These are phyloP conservation scores for Limenitis camilla DNA, from an alignment of 2,888 invertebrate species.

Conservation along the genomic window DNA sequence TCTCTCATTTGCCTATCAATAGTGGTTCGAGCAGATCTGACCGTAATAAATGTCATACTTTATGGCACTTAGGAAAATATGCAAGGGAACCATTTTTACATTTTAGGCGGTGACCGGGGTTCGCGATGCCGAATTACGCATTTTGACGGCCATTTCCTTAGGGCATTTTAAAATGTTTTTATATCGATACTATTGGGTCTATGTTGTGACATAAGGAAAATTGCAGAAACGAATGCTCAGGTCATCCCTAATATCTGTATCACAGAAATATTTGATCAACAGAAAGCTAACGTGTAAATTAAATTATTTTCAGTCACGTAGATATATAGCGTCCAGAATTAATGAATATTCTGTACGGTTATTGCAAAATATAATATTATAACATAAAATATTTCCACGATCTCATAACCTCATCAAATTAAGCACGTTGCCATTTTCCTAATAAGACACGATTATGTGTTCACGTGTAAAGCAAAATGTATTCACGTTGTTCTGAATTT, in stretches of 20 bases:
- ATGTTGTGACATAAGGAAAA: slow-evolving; percentile 3
- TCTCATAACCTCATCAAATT: slow-evolving; percentile 38
- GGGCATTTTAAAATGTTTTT: slow-evolving; percentile 52
- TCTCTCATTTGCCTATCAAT: slow-evolving; percentile 76
- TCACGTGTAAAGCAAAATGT: slow-evolving; percentile 49
- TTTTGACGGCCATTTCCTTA: slow-evolving; percentile 56
- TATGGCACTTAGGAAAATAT: slow-evolving; percentile 73
- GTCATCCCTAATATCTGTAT: background rate
- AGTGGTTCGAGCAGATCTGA: slow-evolving; percentile 74
- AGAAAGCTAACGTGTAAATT: too few species aligned
- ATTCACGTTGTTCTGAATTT: slow-evolving; percentile 41
- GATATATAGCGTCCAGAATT: too few species aligned
- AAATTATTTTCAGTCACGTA: too few species aligned
- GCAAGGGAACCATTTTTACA: slow-evolving; percentile 73
- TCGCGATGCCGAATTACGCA: slow-evolving; percentile 65
- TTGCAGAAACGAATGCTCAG: background rate
- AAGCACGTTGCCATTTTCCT: slow-evolving; percentile 45
- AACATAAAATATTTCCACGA: background rate
- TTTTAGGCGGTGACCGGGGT: slow-evolving; percentile 69
- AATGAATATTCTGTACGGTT: background rate
- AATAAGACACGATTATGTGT: slow-evolving; percentile 48
- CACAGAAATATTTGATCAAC: background rate
- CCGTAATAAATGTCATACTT: slow-evolving; percentile 75
- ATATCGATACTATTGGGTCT: slow-evolving; percentile 21
- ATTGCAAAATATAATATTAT: background rate